Base-by-base conservation (phyloP, 2,797 vertebrate species). In the Pangasius krempfi region DNA sequence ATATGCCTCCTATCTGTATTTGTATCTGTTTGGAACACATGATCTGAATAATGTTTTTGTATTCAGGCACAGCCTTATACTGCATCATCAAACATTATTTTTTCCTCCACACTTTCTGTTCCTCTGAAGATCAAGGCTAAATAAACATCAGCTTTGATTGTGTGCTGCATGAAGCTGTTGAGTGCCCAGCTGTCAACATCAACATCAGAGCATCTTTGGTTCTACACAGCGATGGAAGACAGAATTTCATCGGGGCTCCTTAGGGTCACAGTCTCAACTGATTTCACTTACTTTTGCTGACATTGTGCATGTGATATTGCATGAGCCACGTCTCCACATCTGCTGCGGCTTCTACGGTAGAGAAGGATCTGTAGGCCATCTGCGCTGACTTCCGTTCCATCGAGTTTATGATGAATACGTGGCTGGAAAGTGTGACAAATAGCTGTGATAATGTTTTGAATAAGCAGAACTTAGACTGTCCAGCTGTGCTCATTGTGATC, bases 311-410 rank as follows among this genome's bases (percentile, higher is more conserved):
- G 70, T 30, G 30, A n/a, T 81, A 75, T 25, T 64, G 58, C 44
- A 64, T 68, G 60, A 70, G 72, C 40, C 64, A 72, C 62, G 25
- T 79, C 16, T 79, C 12, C 73, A 68, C 56, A 25, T 85, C 58
- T 56, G 56, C 79, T 27, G 33, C 22, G 27, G 79, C 6, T 40
- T 40, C n/a, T 18, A 76, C 73, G 7, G 33, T 40, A 40, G 37
- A 72, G 73, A 54, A 79, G 40, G 75, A 58, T 88, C 87, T 88
- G 87, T 27, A 73, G 80, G 3, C 87, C 80, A 84, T 84, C 52
- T 88, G 79, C 27, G 40, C n/a, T 22, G 64, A 20, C 56, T 75
- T 64, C 81, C 27, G 27, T 66, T 78, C 30, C 20, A 13, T 60
- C 4, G 9, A 13, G 16, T 62, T 60, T 64, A 68, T 85, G n/a